phyloP scores from a whole-genome alignment of 2,797 vertebrate genomes.

The Manis javanica region DNA sequence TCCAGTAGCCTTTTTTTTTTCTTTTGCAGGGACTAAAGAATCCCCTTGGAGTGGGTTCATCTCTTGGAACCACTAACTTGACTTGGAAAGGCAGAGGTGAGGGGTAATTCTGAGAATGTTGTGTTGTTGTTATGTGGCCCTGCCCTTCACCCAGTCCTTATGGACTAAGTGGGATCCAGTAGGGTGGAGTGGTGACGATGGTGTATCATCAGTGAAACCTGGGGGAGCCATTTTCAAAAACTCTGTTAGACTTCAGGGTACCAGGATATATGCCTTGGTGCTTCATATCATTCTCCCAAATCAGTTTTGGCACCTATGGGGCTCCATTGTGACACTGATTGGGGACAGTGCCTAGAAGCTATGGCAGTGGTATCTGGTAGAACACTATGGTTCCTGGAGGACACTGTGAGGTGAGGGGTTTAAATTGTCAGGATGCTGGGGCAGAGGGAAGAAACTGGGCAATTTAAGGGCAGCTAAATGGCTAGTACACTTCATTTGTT shows the following conservation, averaged over 20 bases:
- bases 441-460: background rate
- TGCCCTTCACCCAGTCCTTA: background rate
- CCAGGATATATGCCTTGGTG: background rate
- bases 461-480: background rate
- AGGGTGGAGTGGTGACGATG: background rate
- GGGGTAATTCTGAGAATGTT: background rate
- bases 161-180: background rate
- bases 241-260: background rate
- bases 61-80: background rate
- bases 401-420: background rate
- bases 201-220: background rate
- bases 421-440: background rate
- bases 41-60: background rate
- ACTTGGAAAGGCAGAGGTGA: background rate
- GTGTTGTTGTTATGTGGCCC: background rate
- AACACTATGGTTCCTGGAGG: background rate
- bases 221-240: background rate
- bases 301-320: background rate
- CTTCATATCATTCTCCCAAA: background rate
- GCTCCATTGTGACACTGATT: background rate
- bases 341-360: background rate
- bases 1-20: background rate
- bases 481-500: background rate
- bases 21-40: background rate
- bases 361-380: background rate